These are phyloP conservation scores for Indicator maculatus DNA, from an alignment of 2,113 vertebrate species.

Conservation along the genomic window DNA sequence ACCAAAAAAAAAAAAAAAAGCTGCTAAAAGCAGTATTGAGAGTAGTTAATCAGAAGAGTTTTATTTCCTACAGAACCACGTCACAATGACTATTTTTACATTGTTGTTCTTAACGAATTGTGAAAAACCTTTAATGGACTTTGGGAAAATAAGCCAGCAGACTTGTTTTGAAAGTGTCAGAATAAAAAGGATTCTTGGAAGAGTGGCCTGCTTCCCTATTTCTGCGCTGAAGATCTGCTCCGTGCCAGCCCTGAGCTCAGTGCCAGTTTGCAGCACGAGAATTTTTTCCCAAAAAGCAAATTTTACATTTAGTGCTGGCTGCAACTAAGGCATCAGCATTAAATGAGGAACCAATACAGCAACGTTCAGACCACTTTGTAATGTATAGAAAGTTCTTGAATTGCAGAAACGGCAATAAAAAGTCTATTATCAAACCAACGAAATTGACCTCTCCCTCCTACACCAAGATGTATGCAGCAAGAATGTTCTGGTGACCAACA, in stretches of 20 bases:
- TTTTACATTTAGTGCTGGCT: not conserved
- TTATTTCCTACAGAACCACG: conserved; percentile 52
- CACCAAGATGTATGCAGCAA: not conserved
- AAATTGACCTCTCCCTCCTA: not conserved
- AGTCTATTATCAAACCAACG: not conserved
- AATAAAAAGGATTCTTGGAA: conserved; percentile 55
- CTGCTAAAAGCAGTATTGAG: not conserved
- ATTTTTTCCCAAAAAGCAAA: not conserved
- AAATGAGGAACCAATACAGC: not conserved
- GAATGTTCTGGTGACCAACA: not conserved
- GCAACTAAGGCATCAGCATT: not conserved
- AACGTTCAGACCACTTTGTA: not conserved
- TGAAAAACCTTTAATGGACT: conserved; percentile 33
- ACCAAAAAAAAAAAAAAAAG: not conserved
- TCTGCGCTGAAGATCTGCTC: not conserved
- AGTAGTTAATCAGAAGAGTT: conserved; percentile 2
- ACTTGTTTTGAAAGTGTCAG: conserved; percentile 57
- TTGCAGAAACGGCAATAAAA: not conserved
- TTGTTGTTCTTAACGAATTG: conserved; percentile 36
- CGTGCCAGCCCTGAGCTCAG: not conserved
- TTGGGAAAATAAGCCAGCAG: conserved; percentile 22
- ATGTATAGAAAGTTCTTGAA: not conserved
- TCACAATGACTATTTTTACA: conserved; percentile 37
- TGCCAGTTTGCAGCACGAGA: not conserved
- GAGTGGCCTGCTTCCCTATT: not conserved